Evolutionary conservation across 1,140 invertebrate species (phyloP), one percentile per base, ranked within the genome.

Genomic region (Pararge aegeria): DNA sequence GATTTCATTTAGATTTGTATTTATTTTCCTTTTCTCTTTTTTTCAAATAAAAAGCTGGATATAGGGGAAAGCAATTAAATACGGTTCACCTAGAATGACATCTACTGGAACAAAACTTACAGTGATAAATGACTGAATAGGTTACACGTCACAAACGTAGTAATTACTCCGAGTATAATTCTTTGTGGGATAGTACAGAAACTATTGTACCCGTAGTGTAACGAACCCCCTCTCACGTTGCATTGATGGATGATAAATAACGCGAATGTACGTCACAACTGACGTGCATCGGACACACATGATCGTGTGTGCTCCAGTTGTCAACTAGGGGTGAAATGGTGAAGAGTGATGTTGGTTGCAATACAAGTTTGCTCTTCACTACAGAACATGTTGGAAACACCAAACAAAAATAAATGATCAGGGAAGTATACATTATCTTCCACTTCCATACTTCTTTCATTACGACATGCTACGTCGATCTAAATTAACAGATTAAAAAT

Each of bases 171-270:
- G 18, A n/a, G 0, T 16, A 16, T 16, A 13, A 40, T 15, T 40
- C 15, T 16, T 40, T 16, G 37, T 40, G 13, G 37, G 37, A 40
- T 9, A n/a, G 13, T 13, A 40, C 13, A 40, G 1, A 1, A 15
- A 30, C 29, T 7, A 40, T 15, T 40, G n/a, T 40, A 16, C 13
- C 3, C 2, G 37, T 2, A 40, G 3, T 40, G n/a, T 1, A 5
- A 12, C 2, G 2, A 10, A n/a, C 4, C 30, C 15, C 13, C n/a
- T 15, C 13, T 40, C 37, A 40, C 37, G 13, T 40, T 16, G 13
- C 9, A 15, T 40, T 40, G 37, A 40, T 40, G 37, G 37, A 40
- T 40, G 37, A 40, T 40, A 40, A 40, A 40, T 40, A 40, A 16
- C 37, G 3, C 37, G 37, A 16, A 7, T 16, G 37, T 16, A 15